These are phyloP conservation scores for Drosophila affinis DNA, from an alignment of 2,888 invertebrate species.

Conservation along the genomic window DNA sequence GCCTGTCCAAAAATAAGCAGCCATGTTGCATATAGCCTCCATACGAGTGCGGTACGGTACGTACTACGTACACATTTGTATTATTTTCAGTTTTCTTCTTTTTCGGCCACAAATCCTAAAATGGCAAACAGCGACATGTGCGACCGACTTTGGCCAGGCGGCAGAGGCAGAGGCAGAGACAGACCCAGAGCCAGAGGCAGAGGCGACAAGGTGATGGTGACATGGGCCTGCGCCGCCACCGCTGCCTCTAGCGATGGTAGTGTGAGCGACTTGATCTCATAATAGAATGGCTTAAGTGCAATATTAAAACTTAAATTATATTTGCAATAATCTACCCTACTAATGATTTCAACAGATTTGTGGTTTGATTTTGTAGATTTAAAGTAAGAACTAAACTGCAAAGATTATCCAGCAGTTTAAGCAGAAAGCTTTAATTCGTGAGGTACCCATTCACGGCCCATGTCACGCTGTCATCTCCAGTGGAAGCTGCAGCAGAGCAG, in stretches of 20 bases:
- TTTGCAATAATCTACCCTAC: too few species aligned
- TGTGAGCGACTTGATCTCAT: conserved; percentile 4
- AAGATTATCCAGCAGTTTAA: neutral
- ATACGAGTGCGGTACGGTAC: conserved; percentile 15
- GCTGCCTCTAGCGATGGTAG: conserved; percentile 20
- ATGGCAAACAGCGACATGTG: conserved; percentile 79
- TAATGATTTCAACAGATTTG: too few species aligned
- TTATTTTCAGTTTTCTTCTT: conserved; percentile 32
- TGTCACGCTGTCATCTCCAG: neutral
- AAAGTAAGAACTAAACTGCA: too few species aligned
- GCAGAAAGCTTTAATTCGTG: neutral
- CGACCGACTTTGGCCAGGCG: conserved; percentile 74
- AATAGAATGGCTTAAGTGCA: too few species aligned
- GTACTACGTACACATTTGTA: conserved; percentile 32
- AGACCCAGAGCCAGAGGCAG: neutral
- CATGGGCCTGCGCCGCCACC: conserved; percentile 44
- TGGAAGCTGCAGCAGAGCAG: neutral
- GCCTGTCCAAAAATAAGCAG: conserved; percentile 75
- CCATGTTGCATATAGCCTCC: conserved; percentile 61
- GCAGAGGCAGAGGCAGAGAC: conserved; percentile 9
- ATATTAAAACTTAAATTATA: too few species aligned
- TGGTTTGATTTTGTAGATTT: too few species aligned
- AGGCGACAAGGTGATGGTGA: conserved; percentile 74
- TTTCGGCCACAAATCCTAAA: conserved; percentile 78
- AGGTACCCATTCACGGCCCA: neutral